Percentiles rank a stretch among this genome's conserved stretches.
phyloP scores from a whole-genome alignment of 1,140 invertebrate genomes.

The Drosophila trapezifrons region DNA sequence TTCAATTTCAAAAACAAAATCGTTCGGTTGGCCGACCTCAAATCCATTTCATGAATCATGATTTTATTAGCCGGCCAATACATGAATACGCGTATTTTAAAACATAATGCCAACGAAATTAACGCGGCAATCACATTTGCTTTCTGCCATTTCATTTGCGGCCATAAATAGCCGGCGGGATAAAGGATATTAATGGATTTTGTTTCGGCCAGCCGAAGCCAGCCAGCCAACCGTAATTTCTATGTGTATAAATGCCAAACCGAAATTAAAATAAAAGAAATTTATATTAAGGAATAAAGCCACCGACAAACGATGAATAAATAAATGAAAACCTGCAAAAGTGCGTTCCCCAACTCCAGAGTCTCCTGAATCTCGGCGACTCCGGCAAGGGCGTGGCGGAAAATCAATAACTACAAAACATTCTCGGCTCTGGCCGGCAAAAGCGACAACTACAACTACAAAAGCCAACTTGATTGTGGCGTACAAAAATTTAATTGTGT shows the following conservation, averaged over 20 bases:
- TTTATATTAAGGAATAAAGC: slow-evolving; percentile 38
- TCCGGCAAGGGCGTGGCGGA: slow-evolving; percentile 32
- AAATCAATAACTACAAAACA: slow-evolving; percentile 56
- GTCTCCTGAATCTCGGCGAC: slow-evolving; percentile 3
- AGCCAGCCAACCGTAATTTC: slow-evolving; percentile 51
- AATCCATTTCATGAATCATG: slow-evolving; percentile 53
- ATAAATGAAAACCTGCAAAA: slow-evolving; percentile 66
- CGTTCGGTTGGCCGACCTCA: slow-evolving; percentile 22
- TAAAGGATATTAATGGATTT: slow-evolving; percentile 80
- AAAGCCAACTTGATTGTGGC: slow-evolving; percentile 57
- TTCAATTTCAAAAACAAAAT: slow-evolving; percentile 48
- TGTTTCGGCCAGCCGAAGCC: slow-evolving; percentile 31
- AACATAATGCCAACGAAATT: slow-evolving; percentile 64
- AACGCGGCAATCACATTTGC: slow-evolving; percentile 50
- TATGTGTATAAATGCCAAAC: slow-evolving; percentile 28
- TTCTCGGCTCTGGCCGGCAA: slow-evolving; percentile 22
- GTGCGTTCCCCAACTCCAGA: slow-evolving; percentile 19
- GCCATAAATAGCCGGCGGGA: slow-evolving; percentile 56
- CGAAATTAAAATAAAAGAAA: slow-evolving; percentile 40
- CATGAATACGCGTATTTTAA: slow-evolving; percentile 55
- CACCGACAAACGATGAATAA: slow-evolving; percentile 59
- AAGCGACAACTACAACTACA: slow-evolving; percentile 46
- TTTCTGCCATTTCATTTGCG: slow-evolving; percentile 62
- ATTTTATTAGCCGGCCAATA: slow-evolving; percentile 55
- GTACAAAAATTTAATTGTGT: slow-evolving; percentile 70